These are phyloP conservation scores for Thalassophryne amazonica DNA, from an alignment of 2,797 vertebrate genomes.

Conservation along the genomic window DNA sequence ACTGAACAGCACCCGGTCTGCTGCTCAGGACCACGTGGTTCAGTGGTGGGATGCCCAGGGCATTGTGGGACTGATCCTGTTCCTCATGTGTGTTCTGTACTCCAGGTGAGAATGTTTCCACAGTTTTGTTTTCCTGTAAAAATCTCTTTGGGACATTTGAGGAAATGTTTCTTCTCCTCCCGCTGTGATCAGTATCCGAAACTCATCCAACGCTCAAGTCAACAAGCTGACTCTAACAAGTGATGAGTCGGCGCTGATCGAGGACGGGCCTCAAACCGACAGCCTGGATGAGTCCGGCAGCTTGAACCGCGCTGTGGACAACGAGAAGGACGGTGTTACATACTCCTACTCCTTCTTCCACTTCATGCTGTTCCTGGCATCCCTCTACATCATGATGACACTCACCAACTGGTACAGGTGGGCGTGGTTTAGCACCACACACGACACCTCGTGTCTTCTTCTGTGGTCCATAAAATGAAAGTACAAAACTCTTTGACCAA, in stretches of 20 bases:
- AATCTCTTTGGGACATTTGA: too few relatives aligned
- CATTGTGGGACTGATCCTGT: slow-evolving; percentile 93
- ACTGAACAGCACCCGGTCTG: slow-evolving; percentile 84
- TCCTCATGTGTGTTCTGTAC: slow-evolving; percentile 95
- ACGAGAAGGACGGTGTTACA: slow-evolving; percentile 93
- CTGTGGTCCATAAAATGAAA: too few relatives aligned
- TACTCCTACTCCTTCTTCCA: slow-evolving; percentile 99
- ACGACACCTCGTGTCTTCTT: neutral
- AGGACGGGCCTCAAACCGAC: slow-evolving; percentile 85
- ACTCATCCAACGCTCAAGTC: slow-evolving; percentile 93
- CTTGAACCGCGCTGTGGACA: slow-evolving; percentile 86
- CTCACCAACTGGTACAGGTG: slow-evolving; percentile 93
- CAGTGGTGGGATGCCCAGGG: slow-evolving; percentile 99
- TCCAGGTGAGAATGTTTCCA: slow-evolving; percentile 84
- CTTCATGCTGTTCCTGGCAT: slow-evolving; percentile 98
- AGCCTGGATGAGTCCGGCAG: slow-evolving; percentile 79
- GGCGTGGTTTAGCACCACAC: neutral
- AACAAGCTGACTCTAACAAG: slow-evolving; percentile 95
- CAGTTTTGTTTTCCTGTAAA: too few relatives aligned
- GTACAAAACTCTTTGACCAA: too few relatives aligned
- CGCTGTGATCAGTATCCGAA: slow-evolving; percentile 89
- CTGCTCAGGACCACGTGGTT: slow-evolving; percentile 81
- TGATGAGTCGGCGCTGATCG: slow-evolving; percentile 94
- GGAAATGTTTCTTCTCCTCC: neutral
- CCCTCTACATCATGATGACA: slow-evolving; percentile 99